These are phyloP conservation scores for Meloidogyne chitwoodi DNA, from an alignment of 1,140 invertebrate species.

Conservation along the genomic window DNA sequence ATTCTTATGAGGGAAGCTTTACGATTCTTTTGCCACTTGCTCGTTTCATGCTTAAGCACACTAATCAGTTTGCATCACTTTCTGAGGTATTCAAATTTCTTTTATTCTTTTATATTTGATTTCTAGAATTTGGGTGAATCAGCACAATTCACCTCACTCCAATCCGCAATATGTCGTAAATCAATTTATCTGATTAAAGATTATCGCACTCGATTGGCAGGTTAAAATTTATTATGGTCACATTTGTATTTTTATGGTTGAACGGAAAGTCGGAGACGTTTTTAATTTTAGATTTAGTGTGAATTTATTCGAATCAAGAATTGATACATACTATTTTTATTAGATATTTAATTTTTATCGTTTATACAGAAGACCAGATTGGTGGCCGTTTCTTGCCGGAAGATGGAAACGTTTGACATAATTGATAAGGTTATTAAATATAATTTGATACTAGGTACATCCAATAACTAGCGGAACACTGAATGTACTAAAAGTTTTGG, in stretches of 20 bases:
- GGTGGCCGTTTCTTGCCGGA: constrained; percentile 37
- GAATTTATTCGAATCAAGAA: too few species aligned
- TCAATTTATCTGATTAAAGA: constrained; percentile 35
- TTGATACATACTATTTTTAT: too few species aligned
- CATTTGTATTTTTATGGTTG: too few species aligned
- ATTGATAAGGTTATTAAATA: neutral
- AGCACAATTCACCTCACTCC: constrained; percentile 20
- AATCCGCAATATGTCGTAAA: constrained; percentile 19
- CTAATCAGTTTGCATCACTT: constrained; percentile 33
- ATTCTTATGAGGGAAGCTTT: constrained; percentile 43
- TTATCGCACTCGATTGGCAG: constrained; percentile 29
- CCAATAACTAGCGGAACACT: constrained; percentile 32
- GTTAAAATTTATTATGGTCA: neutral
- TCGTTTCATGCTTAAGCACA: constrained; percentile 32
- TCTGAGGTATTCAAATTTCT: constrained; percentile 26
- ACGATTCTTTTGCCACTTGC: constrained; percentile 32
- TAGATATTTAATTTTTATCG: too few species aligned
- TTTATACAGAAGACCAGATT: constrained; percentile 36
- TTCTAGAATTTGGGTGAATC: constrained; percentile 38
- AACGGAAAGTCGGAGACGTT: too few species aligned
- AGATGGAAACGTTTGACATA: constrained; percentile 39
- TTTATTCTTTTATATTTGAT: neutral
- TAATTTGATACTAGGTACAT: constrained; percentile 2
- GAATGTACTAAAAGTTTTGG: constrained; percentile 44
- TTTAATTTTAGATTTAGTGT: too few species aligned